Conservation (phyloP, 2,797 vertebrate species). For the Anniella stebbinsi region DNA sequence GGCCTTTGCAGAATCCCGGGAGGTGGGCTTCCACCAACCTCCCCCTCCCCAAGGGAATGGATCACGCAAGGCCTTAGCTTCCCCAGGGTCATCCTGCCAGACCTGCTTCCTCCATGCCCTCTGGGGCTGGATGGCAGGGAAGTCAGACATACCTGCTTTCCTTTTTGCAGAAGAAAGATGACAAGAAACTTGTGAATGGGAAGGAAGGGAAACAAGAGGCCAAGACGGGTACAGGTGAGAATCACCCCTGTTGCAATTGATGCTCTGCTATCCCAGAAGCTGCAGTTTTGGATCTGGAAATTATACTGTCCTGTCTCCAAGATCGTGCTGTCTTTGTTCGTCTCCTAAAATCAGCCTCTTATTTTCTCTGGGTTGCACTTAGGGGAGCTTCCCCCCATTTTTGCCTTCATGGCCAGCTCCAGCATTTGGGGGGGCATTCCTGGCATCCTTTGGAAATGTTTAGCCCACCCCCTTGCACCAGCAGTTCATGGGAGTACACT, state of each 20-base stretch:
- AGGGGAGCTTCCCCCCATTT: neutral
- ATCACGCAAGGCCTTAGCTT: neutral
- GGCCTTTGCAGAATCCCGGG: neutral
- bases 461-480: neutral
- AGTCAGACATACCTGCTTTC: conserved; percentile 21
- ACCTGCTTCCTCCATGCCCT: too few species aligned
- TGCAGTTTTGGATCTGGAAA: neutral
- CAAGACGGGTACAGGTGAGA: conserved; percentile 51
- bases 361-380: neutral
- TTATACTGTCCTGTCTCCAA: too few species aligned
- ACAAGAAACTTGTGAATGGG: conserved; percentile 75
- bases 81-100: neutral
- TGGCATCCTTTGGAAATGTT: neutral
- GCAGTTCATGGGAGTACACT: neutral
- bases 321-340: too few species aligned
- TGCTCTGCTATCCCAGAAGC: neutral
- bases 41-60: neutral
- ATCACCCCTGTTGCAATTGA: neutral
- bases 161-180: conserved; percentile 78
- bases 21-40: too few species aligned
- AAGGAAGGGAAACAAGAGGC: conserved; percentile 71
- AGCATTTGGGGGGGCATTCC: too few species aligned
- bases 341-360: neutral
- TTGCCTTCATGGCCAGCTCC: too few species aligned
- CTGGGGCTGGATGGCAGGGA: neutral